Evolutionary conservation across 1,140 invertebrate species (phyloP).

Genomic region (Drosophila setifemur): DNA sequence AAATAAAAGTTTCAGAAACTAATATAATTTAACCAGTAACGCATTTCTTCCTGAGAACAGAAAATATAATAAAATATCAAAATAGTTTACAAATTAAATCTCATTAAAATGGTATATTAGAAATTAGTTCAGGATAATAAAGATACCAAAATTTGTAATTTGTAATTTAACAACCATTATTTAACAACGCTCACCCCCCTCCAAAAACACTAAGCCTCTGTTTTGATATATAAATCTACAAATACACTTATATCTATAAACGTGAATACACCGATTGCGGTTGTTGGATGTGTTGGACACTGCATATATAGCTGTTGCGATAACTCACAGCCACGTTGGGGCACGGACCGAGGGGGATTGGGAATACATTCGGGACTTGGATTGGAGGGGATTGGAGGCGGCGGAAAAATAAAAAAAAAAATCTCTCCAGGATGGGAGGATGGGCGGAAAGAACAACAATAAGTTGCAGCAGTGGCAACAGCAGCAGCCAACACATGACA

Average conservation of each 20-base stretch:
- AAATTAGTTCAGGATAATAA: too few relatives aligned
- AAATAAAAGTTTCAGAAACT: too few relatives aligned
- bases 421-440: background rate
- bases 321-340: constrained; percentile 48
- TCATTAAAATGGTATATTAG: too few relatives aligned
- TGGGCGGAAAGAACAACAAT: constrained; percentile 24
- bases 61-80: too few relatives aligned
- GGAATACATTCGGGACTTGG: constrained; percentile 9
- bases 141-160: too few relatives aligned
- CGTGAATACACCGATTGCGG: constrained; percentile 39
- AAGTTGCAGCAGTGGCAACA: constrained; percentile 31
- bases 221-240: constrained; percentile 5
- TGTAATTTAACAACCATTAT: background rate
- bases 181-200: background rate
- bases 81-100: background rate
- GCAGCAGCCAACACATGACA: constrained; percentile 66
- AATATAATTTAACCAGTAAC: too few relatives aligned
- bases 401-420: constrained; percentile 24
- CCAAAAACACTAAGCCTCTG: constrained; percentile 3
- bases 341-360: constrained; percentile 20
- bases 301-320: constrained; percentile 19
- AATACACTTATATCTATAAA: constrained; percentile 23
- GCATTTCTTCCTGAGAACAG: too few relatives aligned
- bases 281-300: constrained; percentile 26
- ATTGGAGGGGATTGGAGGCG: constrained; percentile 15